A percentile compares a stretch with the other conserved stretches of the same genome.
phyloP scores from a whole-genome alignment of 1,140 invertebrate species.

The Ostrea edulis region DNA sequence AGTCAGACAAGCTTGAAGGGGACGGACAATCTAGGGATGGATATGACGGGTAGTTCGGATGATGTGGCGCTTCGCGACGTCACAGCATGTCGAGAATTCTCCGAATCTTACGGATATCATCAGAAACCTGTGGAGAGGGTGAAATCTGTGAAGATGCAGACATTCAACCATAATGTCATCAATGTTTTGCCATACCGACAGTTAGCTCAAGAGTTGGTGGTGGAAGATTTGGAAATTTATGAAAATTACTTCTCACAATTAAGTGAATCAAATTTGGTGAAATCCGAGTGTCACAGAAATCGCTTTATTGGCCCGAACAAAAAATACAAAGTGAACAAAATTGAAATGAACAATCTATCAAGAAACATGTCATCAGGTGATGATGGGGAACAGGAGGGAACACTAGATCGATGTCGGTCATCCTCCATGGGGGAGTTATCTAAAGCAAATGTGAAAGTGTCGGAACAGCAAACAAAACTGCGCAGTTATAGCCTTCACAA shows the following conservation, averaged over 20 bases:
- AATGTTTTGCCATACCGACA: background rate
- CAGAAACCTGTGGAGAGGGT: slow-evolving; percentile 45
- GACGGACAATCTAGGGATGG: slow-evolving; percentile 50
- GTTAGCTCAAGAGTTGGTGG: slow-evolving; percentile 25
- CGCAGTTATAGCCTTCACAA: background rate
- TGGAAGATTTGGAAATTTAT: slow-evolving; percentile 51
- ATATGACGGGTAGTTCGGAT: slow-evolving; percentile 43
- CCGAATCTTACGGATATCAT: slow-evolving; percentile 14
- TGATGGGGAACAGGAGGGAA: background rate
- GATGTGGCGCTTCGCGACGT: background rate
- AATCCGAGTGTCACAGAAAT: background rate
- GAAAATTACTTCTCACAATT: slow-evolving; percentile 46
- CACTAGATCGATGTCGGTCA: background rate
- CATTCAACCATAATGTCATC: background rate
- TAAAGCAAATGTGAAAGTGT: background rate
- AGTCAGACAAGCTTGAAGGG: slow-evolving; percentile 50
- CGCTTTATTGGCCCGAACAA: slow-evolving; percentile 37
- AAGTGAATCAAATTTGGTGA: background rate
- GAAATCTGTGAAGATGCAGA: slow-evolving; percentile 33
- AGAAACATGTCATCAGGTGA: background rate
- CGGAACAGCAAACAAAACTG: background rate
- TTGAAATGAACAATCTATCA: slow-evolving; percentile 23
- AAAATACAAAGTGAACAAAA: slow-evolving; percentile 26
- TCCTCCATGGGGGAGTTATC: background rate
- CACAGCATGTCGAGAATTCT: background rate